Percentiles rank a stretch among this genome's conserved stretches.
Evolutionary conservation across 1,140 invertebrate genomes (phyloP).

Genomic region (Ceratina australensis): DNA sequence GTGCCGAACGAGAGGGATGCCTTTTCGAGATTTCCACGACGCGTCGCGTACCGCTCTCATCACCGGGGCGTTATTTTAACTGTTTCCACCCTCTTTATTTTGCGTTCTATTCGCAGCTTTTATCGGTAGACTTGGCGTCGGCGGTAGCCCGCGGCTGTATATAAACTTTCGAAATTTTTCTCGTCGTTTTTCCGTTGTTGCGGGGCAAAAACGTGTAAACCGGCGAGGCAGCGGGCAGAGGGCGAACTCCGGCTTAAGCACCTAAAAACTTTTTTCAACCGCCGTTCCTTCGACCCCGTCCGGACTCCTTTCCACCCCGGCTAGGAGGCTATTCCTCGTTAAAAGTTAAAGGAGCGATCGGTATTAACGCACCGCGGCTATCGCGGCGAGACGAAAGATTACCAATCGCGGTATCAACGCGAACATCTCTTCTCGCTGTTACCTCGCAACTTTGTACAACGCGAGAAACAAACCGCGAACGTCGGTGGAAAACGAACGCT

Average conservation of each 20-base stretch:
- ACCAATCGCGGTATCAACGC: no score
- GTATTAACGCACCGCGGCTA: no score
- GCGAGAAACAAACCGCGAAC: background rate
- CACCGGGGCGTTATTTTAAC: background rate
- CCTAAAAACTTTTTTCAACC: slow-evolving; percentile 12
- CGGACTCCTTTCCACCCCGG: background rate
- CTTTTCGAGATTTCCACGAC: background rate
- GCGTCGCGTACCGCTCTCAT: slow-evolving; percentile 3
- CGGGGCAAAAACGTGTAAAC: slow-evolving; percentile 23
- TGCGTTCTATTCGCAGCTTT: background rate
- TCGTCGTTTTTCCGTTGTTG: slow-evolving; percentile 24
- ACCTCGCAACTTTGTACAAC: no score
- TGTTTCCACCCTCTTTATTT: background rate
- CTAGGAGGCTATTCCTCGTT: background rate
- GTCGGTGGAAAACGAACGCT: background rate
- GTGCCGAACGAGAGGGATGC: no score
- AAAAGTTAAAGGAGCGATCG: background rate
- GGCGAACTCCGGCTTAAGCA: background rate
- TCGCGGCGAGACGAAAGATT: no score
- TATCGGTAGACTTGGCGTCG: slow-evolving; percentile 9
- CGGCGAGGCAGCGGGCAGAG: background rate
- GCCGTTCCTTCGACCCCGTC: background rate
- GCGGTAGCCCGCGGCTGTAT: background rate
- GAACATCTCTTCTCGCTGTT: no score
- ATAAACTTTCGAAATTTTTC: slow-evolving; percentile 35